These are phyloP conservation scores for Nemopilema nomurai DNA, from an alignment of 30 jellyfish, hydroid and myxozoan genomes.

Conservation along the genomic window DNA sequence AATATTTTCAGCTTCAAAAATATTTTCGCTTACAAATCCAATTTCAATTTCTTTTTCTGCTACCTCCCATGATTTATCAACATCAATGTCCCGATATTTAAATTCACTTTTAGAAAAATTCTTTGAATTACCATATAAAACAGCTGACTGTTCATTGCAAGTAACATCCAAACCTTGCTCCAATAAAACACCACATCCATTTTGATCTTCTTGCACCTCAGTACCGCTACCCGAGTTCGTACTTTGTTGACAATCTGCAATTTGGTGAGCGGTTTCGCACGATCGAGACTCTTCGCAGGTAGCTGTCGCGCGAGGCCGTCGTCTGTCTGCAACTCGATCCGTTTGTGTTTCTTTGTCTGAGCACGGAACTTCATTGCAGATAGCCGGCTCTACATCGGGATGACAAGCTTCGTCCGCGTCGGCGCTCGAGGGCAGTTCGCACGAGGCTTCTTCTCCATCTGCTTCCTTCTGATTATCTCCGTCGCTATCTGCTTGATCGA, in stretches of 20 bases:
- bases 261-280: neutral
- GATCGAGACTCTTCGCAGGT: constrained; percentile 15
- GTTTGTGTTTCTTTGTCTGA: constrained; percentile 26
- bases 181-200: neutral
- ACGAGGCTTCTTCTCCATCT: constrained; percentile 11
- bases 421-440: neutral
- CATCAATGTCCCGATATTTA: neutral
- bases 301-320: neutral
- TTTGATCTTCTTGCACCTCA: neutral
- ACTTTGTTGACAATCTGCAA: neutral
- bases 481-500: constrained; percentile 10
- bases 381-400: neutral
- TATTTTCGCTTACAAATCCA: constrained; percentile 4
- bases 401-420: neutral
- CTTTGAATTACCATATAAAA: neutral
- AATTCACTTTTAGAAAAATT: neutral
- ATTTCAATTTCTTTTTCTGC: constrained; percentile 31
- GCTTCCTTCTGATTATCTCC: neutral
- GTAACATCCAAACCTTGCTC: neutral
- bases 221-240: neutral
- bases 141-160: neutral
- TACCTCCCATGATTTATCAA: constrained; percentile 3
- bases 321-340: neutral
- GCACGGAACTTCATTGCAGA: neutral
- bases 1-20: neutral